Base-by-base conservation (phyloP, 2,113 vertebrate genomes). In the Psittacara wagleri region DNA sequence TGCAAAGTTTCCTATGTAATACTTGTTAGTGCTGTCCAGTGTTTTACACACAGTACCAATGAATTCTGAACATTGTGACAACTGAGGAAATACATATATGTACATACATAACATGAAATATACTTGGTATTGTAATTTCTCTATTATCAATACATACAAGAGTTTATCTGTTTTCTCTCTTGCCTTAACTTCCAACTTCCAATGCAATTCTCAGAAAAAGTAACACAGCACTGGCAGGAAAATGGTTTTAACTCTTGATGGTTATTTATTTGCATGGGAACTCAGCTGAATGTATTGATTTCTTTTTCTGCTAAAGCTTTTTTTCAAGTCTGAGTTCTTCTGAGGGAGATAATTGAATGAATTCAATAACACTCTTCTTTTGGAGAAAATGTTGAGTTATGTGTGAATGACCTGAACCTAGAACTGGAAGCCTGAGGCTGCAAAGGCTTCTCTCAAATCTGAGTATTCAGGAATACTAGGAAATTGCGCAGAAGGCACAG, bases 61-160 rank as follows among this genome's bases (percentile, higher is more conserved):
- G 28, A 24, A 33, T 83, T 85, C 48, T 44, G 16, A 86, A 43
- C 61, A 39, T 29, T 41, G 20, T 57, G 20, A 70, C 29, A 88
- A 31, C 29, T 8, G n/a, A 88, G 18, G 22, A 83, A 48, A 76
- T 6, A 1, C 1, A 0, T 54, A 4, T 51, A 19, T 35, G 4
- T 57, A 61, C 3, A 3, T 8, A 39, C 10, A 48, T 23, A 48
- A 17, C 6, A 62, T 10, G 7, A 67, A 83, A 81, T 48, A 66
- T 13, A n/a, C 8, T 88, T 69, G 6, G 5, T 54, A 12, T 8
- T 70, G 17, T 44, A 44, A 67, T 83, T 92, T 70, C 29, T 83
- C 33, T 77, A 2, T 66, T 70, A 28, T 52, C 17, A 64, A 17
- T 39, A 48, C 10, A 28, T 41, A 3, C 6, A 57, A 92, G 9